Evolutionary conservation across 2,888 invertebrate genomes (phyloP), one percentile per base, ranked within the genome.

Genomic region (Dynastes grantii): DNA sequence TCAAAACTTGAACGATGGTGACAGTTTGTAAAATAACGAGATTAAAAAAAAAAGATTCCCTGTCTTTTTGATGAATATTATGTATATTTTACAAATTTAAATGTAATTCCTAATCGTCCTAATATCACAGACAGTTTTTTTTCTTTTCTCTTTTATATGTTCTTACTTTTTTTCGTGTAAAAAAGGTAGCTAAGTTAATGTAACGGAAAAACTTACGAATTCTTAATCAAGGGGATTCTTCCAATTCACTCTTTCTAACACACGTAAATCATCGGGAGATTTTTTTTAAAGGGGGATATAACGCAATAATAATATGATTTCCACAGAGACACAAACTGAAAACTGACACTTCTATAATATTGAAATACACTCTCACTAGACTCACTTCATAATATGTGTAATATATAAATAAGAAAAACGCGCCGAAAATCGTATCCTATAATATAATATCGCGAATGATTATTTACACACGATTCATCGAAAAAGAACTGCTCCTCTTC

Each of bases 81-180:
- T 16, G n/a, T 53, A 53, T 53, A 53, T 6, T n/a, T n/a, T 53
- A 65, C 65, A 37, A 22, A 5, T 53, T 13, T 51, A 51, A 32
- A 65, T 37, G 80, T 80, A 63, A 63, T 81, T 75, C 77, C 22
- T 81, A 82, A 83, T 81, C 81, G 90, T 90, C 22, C 53, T 91
- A 91, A 91, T 91, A 91, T 91, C 91, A 91, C 91, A 91, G 91
- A 91, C 90, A 5, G 16, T 8, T 22, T 16, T 16, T 58, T 16
- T 58, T 58, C 90, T 90, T 91, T 91, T 90, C 90, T 90, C 32
- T 65, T 9, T 45, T 45, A 65, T n/a, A n/a, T n/a, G 55, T 22
- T 22, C 16, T 37, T 37, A 37, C 55, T n/a, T 16, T 58, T 16
- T 16, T 2, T 8, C 22, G 22, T 16, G 55, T 22, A 58, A 58